Percentiles rank a stretch among this genome's conserved stretches.
These are phyloP conservation scores for Barypeithes pellucidus DNA, from an alignment of 2,888 invertebrate species.

Conservation along the genomic window DNA sequence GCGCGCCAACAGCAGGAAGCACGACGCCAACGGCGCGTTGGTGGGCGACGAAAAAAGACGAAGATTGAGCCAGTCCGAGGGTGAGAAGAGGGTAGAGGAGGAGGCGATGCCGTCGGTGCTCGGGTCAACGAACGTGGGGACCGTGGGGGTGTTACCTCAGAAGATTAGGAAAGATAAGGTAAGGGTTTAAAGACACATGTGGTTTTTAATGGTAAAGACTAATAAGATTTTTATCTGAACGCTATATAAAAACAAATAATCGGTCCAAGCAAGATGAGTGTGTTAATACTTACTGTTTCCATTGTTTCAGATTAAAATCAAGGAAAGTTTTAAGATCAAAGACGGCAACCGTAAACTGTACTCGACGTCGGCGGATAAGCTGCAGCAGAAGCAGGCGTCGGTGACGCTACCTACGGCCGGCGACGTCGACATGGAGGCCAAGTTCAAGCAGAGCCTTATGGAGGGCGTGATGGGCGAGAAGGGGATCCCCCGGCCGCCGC, in stretches of 20 bases:
- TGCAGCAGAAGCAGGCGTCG: slow-evolving; percentile 28
- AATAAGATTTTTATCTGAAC: too few species aligned
- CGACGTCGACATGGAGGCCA: slow-evolving; percentile 73
- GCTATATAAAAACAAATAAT: too few species aligned
- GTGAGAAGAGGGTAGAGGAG: slow-evolving; percentile 41
- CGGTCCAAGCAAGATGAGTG: too few species aligned
- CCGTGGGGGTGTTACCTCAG: slow-evolving; percentile 72
- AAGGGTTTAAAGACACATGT: slow-evolving; percentile 3
- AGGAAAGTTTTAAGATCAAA: slow-evolving; percentile 67
- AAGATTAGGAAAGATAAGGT: slow-evolving; percentile 67
- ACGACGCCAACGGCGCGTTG: slow-evolving; percentile 76
- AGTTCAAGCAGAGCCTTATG: slow-evolving; percentile 75
- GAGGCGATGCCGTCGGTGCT: slow-evolving; percentile 67
- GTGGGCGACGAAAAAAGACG: slow-evolving; percentile 78
- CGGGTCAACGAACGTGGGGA: slow-evolving; percentile 82
- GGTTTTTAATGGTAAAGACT: not conserved
- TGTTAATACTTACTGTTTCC: not conserved
- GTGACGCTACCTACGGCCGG: slow-evolving; percentile 70
- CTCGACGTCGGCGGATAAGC: slow-evolving; percentile 36
- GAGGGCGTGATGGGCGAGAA: slow-evolving; percentile 67
- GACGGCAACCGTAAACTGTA: slow-evolving; percentile 54
- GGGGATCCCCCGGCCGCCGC: slow-evolving; percentile 65
- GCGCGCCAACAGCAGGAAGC: slow-evolving; percentile 63
- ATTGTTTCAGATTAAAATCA: slow-evolving; percentile 61
- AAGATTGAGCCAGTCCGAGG: slow-evolving; percentile 75